Evolutionary conservation across 37 sponge, comb jelly and placozoan species (phyloP).

Genomic region (Halichondria panicea): DNA sequence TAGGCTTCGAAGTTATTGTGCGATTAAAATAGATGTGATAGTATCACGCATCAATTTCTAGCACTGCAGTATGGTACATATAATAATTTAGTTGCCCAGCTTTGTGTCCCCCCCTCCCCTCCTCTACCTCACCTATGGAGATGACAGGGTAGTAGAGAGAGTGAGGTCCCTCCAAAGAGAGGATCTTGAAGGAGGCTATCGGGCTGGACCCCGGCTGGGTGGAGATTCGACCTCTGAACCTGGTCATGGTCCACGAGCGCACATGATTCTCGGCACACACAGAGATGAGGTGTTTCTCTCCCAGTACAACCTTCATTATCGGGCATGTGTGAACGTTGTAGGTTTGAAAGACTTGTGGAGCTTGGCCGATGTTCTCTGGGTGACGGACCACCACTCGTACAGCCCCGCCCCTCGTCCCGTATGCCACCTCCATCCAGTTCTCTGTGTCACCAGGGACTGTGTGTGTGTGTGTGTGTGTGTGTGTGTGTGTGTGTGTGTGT

Average conservation of each 20-base stretch:
- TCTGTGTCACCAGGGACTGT: constrained; percentile 39
- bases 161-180: constrained; percentile 89
- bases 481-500: constrained; percentile 8
- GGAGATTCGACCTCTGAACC: constrained; percentile 95
- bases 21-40: too few relatives aligned
- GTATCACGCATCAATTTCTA: too few relatives aligned
- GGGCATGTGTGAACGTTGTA: constrained; percentile 89
- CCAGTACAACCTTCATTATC: constrained; percentile 81
- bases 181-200: constrained; percentile 91
- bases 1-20: too few relatives aligned
- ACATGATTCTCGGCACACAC: constrained; percentile 94
- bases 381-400: constrained; percentile 92
- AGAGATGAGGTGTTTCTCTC: constrained; percentile 96
- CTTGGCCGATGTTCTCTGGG: constrained; percentile 97
- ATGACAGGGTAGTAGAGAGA: constrained; percentile 65
- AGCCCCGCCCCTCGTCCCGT: constrained; percentile 88
- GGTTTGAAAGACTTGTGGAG: constrained; percentile 91
- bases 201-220: constrained; percentile 97
- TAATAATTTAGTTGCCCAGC: too few relatives aligned
- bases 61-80: not conserved
- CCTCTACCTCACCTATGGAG: constrained; percentile 79
- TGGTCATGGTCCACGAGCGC: constrained; percentile 89
- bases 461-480: not conserved
- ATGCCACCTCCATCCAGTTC: constrained; percentile 97
- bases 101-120: not conserved